These are phyloP conservation scores for Octodon degus DNA, from an alignment of 2,113 vertebrate species.

Conservation along the genomic window DNA sequence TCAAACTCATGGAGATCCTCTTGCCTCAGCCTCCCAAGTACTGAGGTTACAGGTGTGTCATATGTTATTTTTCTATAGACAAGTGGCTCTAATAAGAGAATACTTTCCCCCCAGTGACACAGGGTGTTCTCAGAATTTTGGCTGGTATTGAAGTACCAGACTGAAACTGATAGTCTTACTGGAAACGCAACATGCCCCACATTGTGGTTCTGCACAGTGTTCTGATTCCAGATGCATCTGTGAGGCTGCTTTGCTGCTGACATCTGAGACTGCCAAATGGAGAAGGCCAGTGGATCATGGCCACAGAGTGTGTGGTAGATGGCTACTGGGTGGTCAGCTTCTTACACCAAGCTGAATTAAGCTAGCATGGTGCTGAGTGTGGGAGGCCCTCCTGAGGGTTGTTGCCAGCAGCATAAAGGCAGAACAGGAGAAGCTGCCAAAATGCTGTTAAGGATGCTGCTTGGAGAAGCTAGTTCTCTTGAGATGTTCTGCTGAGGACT, in stretches of 20 bases:
- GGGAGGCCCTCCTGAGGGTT: too few relatives aligned
- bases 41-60: neutral
- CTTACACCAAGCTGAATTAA: too few relatives aligned
- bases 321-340: too few relatives aligned
- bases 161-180: constrained; percentile 95
- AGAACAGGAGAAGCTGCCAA: too few relatives aligned
- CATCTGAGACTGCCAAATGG: constrained; percentile 92
- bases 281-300: constrained; percentile 98
- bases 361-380: too few relatives aligned
- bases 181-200: constrained; percentile 97
- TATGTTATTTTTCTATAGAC: constrained; percentile 90
- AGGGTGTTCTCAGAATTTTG: constrained; percentile 96
- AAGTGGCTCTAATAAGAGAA: constrained; percentile 96
- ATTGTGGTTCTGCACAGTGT: constrained; percentile 98
- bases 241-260: constrained; percentile 93
- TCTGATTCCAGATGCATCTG: constrained; percentile 95
- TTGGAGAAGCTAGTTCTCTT: too few relatives aligned
- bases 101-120: constrained; percentile 98
- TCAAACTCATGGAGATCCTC: neutral
- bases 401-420: too few relatives aligned
- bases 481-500: too few relatives aligned
- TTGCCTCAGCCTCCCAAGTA: neutral
- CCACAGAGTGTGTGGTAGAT: constrained; percentile 84
- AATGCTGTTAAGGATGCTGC: too few relatives aligned
- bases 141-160: constrained; percentile 89